Conservation (phyloP, 2,797 vertebrate genomes). For the Sphaeramia orbicularis region DNA sequence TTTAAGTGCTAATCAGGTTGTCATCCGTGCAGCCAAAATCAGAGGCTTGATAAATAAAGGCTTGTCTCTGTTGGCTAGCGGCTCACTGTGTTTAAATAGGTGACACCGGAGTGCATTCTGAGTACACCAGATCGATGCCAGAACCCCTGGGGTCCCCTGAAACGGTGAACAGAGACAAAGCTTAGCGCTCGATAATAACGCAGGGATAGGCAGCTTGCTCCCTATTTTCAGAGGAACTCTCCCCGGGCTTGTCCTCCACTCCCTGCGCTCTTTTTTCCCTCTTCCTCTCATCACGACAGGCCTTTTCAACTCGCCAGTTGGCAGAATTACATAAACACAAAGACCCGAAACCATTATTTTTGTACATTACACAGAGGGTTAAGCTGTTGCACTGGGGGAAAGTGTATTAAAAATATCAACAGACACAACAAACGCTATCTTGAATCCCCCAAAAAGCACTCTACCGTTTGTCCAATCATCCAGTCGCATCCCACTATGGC, state of each 20-base stretch:
- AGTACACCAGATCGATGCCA: conserved; percentile 81
- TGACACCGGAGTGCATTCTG: conserved; percentile 82
- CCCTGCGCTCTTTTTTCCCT: conserved; percentile 17
- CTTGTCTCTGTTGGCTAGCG: conserved; percentile 75
- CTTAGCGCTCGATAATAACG: conserved; percentile 81
- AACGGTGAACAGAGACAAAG: conserved; percentile 81
- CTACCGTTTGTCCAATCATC: conserved; percentile 63
- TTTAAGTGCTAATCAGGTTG: conserved; percentile 86
- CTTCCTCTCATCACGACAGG: conserved; percentile 44
- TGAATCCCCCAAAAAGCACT: conserved; percentile 42
- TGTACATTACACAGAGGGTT: conserved; percentile 57
- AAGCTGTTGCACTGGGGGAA: conserved; percentile 53
- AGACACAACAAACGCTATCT: conserved; percentile 56
- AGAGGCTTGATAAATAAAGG: conserved; percentile 82
- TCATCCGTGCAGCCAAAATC: conserved; percentile 82
- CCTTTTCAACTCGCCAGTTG: conserved; percentile 61
- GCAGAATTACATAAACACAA: conserved; percentile 59
- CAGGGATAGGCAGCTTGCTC: conserved; percentile 72
- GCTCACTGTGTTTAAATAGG: conserved; percentile 79
- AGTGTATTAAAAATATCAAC: conserved; percentile 61
- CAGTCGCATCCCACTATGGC: conserved; percentile 57
- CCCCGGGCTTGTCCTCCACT: conserved; percentile 60
- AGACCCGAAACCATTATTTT: conserved; percentile 52
- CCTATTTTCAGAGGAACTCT: conserved; percentile 72
- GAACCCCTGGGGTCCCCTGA: conserved; percentile 81